Evolutionary conservation across 2,888 invertebrate genomes (phyloP).

Genomic region (Drosophila neonasuta): DNA sequence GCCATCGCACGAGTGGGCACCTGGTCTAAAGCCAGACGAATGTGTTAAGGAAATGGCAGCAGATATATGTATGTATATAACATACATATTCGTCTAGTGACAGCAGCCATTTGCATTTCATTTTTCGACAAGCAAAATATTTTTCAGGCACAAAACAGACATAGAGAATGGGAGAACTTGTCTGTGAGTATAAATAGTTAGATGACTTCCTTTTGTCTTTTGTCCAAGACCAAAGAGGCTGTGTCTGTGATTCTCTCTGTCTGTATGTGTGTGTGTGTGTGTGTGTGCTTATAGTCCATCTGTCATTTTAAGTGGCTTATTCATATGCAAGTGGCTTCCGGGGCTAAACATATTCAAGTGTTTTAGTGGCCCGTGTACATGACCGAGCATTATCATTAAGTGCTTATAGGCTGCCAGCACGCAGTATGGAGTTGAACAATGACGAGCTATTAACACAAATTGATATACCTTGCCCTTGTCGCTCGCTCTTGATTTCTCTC

Average conservation of each 20-base stretch:
- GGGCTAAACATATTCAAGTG: constrained; percentile 78
- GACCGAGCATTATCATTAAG: constrained; percentile 79
- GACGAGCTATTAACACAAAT: constrained; percentile 74
- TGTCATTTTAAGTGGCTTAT: constrained; percentile 80
- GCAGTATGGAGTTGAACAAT: constrained; percentile 55
- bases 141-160: constrained; percentile 52
- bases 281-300: constrained; percentile 62
- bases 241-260: constrained; percentile 17
- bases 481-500: constrained; percentile 5
- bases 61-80: not conserved
- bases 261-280: constrained; percentile 1
- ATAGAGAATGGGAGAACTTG: constrained; percentile 5
- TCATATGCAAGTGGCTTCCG: constrained; percentile 79
- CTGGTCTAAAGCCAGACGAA: constrained; percentile 54
- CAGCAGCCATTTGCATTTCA: constrained; percentile 71
- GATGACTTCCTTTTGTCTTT: constrained; percentile 71
- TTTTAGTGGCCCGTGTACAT: constrained; percentile 74
- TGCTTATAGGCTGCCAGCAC: constrained; percentile 68
- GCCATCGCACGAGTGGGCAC: constrained; percentile 55
- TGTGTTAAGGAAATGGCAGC: constrained; percentile 48
- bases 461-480: constrained; percentile 55
- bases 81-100: constrained; percentile 59
- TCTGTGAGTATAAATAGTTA: constrained; percentile 66
- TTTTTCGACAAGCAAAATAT: constrained; percentile 70
- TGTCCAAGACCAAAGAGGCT: constrained; percentile 37